Evolutionary conservation across 1,140 invertebrate genomes (phyloP).

Genomic region (Camponotus floridanus): DNA sequence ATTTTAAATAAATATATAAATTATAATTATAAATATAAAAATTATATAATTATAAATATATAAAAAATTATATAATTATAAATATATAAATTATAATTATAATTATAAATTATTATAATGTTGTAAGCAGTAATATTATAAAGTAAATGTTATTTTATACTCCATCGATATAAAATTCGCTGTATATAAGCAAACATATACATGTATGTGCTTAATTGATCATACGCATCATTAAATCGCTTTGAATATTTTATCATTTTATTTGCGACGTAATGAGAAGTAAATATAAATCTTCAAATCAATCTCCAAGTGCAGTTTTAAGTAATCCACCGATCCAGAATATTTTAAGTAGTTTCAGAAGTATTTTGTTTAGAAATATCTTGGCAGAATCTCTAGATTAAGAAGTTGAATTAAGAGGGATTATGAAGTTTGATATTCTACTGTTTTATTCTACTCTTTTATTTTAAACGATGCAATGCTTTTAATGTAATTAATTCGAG

Average conservation of each 20-base stretch:
- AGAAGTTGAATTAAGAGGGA: not conserved
- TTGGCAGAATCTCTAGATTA: conserved; percentile 10
- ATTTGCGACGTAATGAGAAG: not conserved
- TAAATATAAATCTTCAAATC: not conserved
- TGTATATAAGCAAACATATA: not conserved
- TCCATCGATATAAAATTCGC: not conserved
- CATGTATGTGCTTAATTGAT: too few species aligned
- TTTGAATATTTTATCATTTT: conserved; percentile 16
- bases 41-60: too few species aligned
- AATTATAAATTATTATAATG: too few species aligned
- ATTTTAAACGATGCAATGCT: not conserved
- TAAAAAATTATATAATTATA: too few species aligned
- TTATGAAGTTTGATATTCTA: conserved; percentile 5
- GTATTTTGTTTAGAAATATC: not conserved
- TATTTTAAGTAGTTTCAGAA: not conserved
- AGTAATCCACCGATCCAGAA: conserved; percentile 4
- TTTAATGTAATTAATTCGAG: not conserved
- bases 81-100: too few species aligned
- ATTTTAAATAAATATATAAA: not conserved
- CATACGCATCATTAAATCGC: not conserved
- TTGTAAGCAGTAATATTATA: too few species aligned
- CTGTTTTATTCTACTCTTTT: not conserved
- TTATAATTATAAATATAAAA: too few species aligned
- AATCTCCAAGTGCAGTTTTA: conserved; percentile 20
- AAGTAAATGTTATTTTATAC: conserved; percentile 11